Evolutionary conservation across 2,113 vertebrate species (phyloP), one percentile per base, ranked within the genome.

Genomic region (Saguinus midas): DNA sequence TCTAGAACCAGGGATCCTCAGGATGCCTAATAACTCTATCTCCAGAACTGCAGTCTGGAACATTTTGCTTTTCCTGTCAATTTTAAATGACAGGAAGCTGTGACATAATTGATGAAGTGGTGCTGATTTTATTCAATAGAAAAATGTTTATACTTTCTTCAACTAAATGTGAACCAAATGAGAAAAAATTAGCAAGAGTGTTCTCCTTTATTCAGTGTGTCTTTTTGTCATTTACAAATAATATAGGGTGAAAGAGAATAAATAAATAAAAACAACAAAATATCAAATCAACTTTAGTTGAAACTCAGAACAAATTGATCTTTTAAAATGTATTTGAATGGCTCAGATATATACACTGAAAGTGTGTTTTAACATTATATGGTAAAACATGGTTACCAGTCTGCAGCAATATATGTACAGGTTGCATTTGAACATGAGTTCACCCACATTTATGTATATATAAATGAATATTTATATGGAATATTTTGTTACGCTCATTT

Each of bases 61-160:
- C 92, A 82, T 94, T 93, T 90, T 96, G 90, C 91, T 82, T 97
- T 97, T 95, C 91, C 92, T 97, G 66, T 97, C 97, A 95, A 87
- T 98, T 96, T 98, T 97, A 95, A 97, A 92, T 95, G 96, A 91
- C 97, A 96, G 37, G 76, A 97, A 97, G 64, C 93, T 87, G 95
- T 98, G 97, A 96, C 96, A 93, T 97, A 96, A 95, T 96, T 98
- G 92, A 97, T 94, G 76, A 96, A 86, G 57, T 95, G 29, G 64
- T 95, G 73, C 83, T 73, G 89, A 94, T 91, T 96, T 57, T 96
- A 94, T 92, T 95, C 61, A 94, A 90, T 43, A 89, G 50, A 29
- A 37, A 80, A 89, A 80, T 86, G 64, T 83, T 95, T 97, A 90
- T 81, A 96, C 58, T 91, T 96, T 37, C 64, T 89, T 70, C 32